Base-by-base conservation (phyloP, 2,888 invertebrate species). In the Drosophila atripex region DNA sequence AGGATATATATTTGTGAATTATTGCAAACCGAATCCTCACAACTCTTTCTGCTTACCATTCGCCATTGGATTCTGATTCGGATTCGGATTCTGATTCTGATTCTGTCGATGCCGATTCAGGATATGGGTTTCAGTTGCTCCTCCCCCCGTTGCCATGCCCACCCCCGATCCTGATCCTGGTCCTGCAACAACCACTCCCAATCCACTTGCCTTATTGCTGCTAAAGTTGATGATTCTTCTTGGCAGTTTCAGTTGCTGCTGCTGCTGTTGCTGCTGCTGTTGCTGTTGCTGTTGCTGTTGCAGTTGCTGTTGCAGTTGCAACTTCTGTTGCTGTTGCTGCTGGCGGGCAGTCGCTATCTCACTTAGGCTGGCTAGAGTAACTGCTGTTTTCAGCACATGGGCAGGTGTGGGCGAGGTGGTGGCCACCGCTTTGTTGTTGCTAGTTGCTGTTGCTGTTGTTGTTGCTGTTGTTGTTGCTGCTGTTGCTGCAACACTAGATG, bases 341-440 rank as follows among this genome's bases (percentile, higher is more conserved):
- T 89, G 85, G 12, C 83, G 77, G 16, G 88, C 89, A 23, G 89
- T 80, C n/a, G 90, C 82, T 63, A 90, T 89, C 71, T 89, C 89
- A 74, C 90, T 87, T 52, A 89, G 73, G 57, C 73, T 80, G 73
- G 90, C 87, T 76, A 88, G 71, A 63, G 89, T 89, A 68, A 89
- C 90, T 45, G 89, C 90, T 59, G 89, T 88, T 76, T 90, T 89
- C 16, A 89, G 77, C 56, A 88, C 89, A 75, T 88, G 88, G 43
- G 88, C 88, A 52, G 89, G 85, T 64, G 90, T 80, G 28, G 89
- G 75, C 49, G 79, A 73, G 78, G 78, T 66, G 76, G 75, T 73
- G 77, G 86, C 46, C 21, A 54, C 69, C 84, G 87, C 54, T 68
- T 49, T 49, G 43, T n/a, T 75, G 64, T 6, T 8, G 43, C 28